Base-by-base conservation (phyloP, 1,140 invertebrate species). In the Harpegnathos saltator region DNA sequence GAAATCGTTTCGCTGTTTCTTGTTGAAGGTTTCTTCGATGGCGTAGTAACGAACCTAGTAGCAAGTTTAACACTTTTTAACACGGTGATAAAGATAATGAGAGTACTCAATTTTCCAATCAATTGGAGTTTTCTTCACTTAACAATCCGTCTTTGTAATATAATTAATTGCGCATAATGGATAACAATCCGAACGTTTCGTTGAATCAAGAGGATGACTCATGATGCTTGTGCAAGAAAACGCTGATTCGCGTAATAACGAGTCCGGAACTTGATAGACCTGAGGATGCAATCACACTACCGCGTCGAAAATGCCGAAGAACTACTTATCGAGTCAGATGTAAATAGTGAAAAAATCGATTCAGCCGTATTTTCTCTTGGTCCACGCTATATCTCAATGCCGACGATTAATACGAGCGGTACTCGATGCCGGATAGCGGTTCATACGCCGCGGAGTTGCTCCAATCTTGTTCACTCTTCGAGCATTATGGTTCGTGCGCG, bases 131-230 rank as follows among this genome's bases (percentile, higher is more conserved):
- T 52, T 33, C n/a, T 14, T 66, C 29, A 7, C 17, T 7, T 54
- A 12, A 14, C 33, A n/a, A 65, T 15, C 62, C n/a, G 14, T 3
- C 14, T 4, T 9, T 7, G 9, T 22, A 38, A 15, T 22, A 5
- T 1, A 17, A 29, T 61, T 62, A 48, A 9, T 74, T n/a, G 15
- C 11, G 17, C 38, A 44, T 62, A 58, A n/a, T 63, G 24, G 24
- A 63, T 17, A 50, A 17, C 11, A 56, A 77, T 66, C n/a, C 2
- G 17, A 66, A 56, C 26, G 15, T 48, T n/a, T 59, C 19, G 48
- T 15, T 54, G 48, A 54, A 54, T 77, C 54, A 66, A 66, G 15
- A n/a, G 4, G 26, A 19, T 65, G 26, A 77, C 9, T 77, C 73
- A 66, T n/a, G 11, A 54, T 65, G 44, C 19, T 19, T 19, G 19